Evolutionary conservation across 2,888 invertebrate genomes (phyloP).

Genomic region (Dicroscelio sp.): DNA sequence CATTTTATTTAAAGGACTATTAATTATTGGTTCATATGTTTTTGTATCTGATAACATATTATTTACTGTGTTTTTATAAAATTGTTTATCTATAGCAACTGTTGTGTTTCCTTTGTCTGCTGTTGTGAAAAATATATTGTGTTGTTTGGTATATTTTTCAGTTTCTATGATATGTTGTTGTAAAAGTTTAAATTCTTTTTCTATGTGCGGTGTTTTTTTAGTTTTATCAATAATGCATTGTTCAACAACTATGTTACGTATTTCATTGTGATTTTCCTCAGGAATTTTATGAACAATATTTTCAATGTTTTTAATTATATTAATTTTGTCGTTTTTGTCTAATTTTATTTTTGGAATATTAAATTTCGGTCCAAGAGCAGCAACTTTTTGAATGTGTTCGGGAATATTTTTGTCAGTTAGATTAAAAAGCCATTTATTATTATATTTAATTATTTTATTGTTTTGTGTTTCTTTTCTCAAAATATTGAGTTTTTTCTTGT

Average conservation of each 20-base stretch:
- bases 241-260: not conserved
- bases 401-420: not conserved
- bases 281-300: not conserved
- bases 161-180: not conserved
- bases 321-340: not conserved
- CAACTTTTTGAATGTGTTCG: not conserved
- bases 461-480: not conserved
- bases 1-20: too few relatives aligned
- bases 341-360: not conserved
- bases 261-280: not conserved
- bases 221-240: not conserved
- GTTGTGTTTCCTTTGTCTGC: slow-evolving; percentile 33
- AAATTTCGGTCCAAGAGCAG: not conserved
- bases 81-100: slow-evolving; percentile 11
- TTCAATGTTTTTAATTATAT: slow-evolving; percentile 15
- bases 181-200: not conserved
- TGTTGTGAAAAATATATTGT: slow-evolving; percentile 5
- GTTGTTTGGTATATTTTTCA: not conserved
- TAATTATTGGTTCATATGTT: not conserved
- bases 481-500: not conserved
- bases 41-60: slow-evolving; percentile 8
- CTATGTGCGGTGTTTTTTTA: not conserved
- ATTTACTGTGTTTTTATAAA: slow-evolving; percentile 6
- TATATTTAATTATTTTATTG: not conserved
- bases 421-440: slow-evolving; percentile 9